A percentile compares a stretch with the other conserved stretches of the same genome.
phyloP scores from a whole-genome alignment of 2,797 vertebrate species.

The Amniataba percoides region DNA sequence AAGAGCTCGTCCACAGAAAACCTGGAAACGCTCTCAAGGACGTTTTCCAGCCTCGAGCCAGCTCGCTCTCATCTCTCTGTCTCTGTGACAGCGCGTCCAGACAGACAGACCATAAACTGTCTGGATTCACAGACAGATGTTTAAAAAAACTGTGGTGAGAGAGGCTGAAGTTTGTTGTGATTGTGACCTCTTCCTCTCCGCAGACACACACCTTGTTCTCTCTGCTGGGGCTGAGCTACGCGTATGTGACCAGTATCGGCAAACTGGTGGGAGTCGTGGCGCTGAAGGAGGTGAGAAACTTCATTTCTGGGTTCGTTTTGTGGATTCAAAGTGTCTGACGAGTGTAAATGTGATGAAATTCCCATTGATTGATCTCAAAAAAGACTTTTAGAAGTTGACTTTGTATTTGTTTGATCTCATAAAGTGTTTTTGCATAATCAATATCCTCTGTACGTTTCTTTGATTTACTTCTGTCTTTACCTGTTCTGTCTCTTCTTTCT shows the following conservation, averaged over 20 bases:
- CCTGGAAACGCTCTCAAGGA: conserved; percentile 24
- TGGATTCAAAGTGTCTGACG: not conserved
- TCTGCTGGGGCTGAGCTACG: conserved; percentile 92
- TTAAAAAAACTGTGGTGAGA: not conserved
- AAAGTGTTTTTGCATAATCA: conserved; percentile 14
- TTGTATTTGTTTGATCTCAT: not conserved
- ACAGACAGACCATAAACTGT: conserved; percentile 20
- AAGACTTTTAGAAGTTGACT: conserved; percentile 3
- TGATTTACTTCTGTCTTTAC: not conserved
- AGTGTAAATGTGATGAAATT: conserved; percentile 8
- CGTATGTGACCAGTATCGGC: conserved; percentile 95
- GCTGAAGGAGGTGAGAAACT: conserved; percentile 91
- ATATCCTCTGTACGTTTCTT: not conserved
- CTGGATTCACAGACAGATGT: conserved; percentile 8
- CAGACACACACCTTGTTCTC: conserved; percentile 97
- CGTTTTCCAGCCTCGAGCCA: not conserved
- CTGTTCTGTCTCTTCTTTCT: not conserved
- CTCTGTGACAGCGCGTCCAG: conserved; percentile 22
- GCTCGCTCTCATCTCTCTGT: conserved; percentile 8
- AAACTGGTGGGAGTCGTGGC: conserved; percentile 95
- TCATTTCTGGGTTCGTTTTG: not conserved
- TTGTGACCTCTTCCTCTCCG: conserved; percentile 55
- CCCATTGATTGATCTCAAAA: not conserved
- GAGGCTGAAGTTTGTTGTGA: not conserved
- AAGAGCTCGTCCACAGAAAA: conserved; percentile 42